Base-by-base conservation (phyloP, 2,113 vertebrate genomes). In the Proterorhinus semilunaris region DNA sequence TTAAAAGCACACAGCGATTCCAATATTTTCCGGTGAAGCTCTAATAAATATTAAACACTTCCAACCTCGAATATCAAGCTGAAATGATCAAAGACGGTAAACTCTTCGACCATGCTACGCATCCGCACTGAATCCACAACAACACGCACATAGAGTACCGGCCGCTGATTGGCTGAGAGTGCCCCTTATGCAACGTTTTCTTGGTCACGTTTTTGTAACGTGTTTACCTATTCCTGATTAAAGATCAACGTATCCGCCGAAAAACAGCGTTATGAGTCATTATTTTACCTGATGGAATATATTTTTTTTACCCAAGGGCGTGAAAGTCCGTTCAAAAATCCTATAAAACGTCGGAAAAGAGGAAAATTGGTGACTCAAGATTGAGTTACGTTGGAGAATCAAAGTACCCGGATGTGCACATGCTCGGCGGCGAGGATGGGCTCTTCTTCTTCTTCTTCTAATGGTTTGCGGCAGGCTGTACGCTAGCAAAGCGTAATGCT, bases 391-490 rank as follows among this genome's bases (percentile, higher is more conserved):
- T 15, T 0, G 8, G 53, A 27, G 4, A 27, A 0, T 0, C 16
- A 8, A 11, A 85, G 58, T 72, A 88, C 91, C 90, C 91, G 91
- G 89, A 92, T 92, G 72, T 69, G 52, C 91, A 92, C 90, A 72
- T 88, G 87, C 15, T 1, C 2, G 0, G 43, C 74, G 67, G 80
- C 74, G 51, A 76, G 78, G 71, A 3, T 10, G 43, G 42, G 4
- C 45, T 53, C 1, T 6, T n/a, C n/a, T n/a, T n/a, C n/a, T n/a
- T n/a, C n/a, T n/a, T n/a, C n/a, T n/a, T n/a, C n/a, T n/a, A n/a
- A n/a, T n/a, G n/a, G n/a, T n/a, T n/a, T n/a, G n/a, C n/a, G n/a
- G n/a, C n/a, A n/a, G n/a, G n/a, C n/a, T n/a, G n/a, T n/a, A n/a
- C n/a, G n/a, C n/a, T n/a, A n/a, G n/a, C n/a, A n/a, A n/a, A n/a